Evolutionary conservation across 2,797 vertebrate species (phyloP), one percentile per base, ranked within the genome.

Genomic region (Chanos chanos): DNA sequence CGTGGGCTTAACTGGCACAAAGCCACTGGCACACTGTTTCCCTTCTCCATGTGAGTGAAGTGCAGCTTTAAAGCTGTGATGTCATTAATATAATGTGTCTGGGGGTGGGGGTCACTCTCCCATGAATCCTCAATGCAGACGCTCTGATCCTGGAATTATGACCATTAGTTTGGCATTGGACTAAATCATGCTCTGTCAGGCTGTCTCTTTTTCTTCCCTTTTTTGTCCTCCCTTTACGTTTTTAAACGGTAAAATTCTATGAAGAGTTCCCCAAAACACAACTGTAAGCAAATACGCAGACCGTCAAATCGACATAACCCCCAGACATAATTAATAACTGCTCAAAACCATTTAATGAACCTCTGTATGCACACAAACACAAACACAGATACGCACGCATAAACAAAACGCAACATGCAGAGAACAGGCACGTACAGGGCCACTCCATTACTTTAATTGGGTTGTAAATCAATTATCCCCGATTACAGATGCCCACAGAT

Each of bases 21-120:
- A 36, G 34, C n/a, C 7, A 28, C 34, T 34, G 36, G 16, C 44
- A 58, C 37, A 48, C 16, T 21, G 21, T 43, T 5, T 22, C 33
- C 15, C 24, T 0, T 63, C 31, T 66, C 41, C 48, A 27, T 16
- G 56, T 24, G 33, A 25, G 24, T 37, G 63, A 49, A 54, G 9
- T 10, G 41, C 43, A 36, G 56, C 48, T 44, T n/a, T n/a, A n/a
- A n/a, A n/a, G n/a, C 24, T 61, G 30, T 61, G 45, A 36, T 37
- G 30, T 50, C 52, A 71, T 71, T 65, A 68, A 30, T 59, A 36
- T 68, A 68, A 71, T 68, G 44, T 31, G 19, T 57, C 36, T 33
- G 12, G n/a, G 33, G 43, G 47, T 50, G 51, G 68, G 34, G 21
- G 30, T 45, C 18, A 25, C 37, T 62, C 56, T 28, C 57, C 45